A percentile compares a stretch with the other conserved stretches of the same genome.
These are phyloP conservation scores for Chloropsis cyanopogon DNA, from an alignment of 2,113 vertebrate genomes.

Conservation along the genomic window DNA sequence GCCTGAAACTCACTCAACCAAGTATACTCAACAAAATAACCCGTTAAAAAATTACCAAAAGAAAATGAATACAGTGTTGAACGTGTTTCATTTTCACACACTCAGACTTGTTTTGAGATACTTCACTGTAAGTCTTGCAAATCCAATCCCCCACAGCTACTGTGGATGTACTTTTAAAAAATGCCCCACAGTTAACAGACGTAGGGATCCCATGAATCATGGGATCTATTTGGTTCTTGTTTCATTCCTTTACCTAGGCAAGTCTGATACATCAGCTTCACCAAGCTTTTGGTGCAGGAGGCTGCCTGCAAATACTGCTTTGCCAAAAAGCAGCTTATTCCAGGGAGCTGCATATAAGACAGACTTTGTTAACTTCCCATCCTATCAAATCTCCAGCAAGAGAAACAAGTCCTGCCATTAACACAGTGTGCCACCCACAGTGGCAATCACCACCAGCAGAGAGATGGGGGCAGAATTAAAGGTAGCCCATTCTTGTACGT, in stretches of 20 bases:
- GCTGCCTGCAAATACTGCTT: neutral
- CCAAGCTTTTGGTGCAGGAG: neutral
- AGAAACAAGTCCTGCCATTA: neutral
- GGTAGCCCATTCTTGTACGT: neutral
- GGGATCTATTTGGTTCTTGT: slow-evolving; percentile 40
- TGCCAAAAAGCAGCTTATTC: neutral
- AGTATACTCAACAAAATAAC: neutral
- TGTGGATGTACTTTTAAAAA: neutral
- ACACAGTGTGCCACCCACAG: neutral
- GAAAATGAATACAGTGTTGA: neutral
- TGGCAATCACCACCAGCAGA: neutral
- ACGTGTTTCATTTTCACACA: neutral
- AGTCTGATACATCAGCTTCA: neutral
- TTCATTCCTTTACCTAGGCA: neutral
- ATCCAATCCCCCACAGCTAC: neutral
- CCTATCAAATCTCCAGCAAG: neutral
- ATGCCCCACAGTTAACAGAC: neutral
- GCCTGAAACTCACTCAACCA: neutral
- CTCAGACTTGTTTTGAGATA: neutral
- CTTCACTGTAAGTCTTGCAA: neutral
- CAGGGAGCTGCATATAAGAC: neutral
- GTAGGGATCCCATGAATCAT: neutral
- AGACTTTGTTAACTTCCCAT: neutral
- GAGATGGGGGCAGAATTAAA: neutral
- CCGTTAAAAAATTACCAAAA: neutral